A percentile compares a stretch with the other conserved stretches of the same genome.
Evolutionary conservation across 2,888 invertebrate species (phyloP).

Genomic region (Aphodius granarius): DNA sequence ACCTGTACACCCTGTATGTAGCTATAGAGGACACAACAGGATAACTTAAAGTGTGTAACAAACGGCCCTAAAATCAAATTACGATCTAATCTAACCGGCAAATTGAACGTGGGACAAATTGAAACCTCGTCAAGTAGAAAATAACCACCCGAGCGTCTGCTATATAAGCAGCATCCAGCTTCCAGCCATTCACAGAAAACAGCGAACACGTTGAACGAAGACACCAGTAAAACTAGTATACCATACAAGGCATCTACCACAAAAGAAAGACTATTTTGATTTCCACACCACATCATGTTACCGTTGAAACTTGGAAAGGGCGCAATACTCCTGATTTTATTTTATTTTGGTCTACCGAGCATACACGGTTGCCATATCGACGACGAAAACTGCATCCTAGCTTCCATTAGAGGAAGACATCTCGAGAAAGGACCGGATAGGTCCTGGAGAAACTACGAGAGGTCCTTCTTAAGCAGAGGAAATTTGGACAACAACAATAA

Average conservation of each 20-base stretch:
- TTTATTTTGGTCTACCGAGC: conserved; percentile 34
- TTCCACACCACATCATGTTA: conserved; percentile 31
- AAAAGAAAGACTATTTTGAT: conserved; percentile 23
- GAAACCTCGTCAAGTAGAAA: background rate
- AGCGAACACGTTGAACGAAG: conserved; percentile 27
- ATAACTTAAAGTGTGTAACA: background rate
- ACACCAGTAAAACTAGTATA: conserved; percentile 36
- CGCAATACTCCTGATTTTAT: conserved; percentile 35
- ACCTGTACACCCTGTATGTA: background rate
- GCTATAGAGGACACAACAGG: background rate
- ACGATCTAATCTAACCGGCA: conserved; percentile 19
- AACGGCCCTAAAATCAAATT: conserved; percentile 31
- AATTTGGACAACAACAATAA: conserved; percentile 19
- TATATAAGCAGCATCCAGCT: conserved; percentile 25
- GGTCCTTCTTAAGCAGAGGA: conserved; percentile 3
- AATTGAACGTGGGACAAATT: conserved; percentile 24
- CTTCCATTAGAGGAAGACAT: background rate
- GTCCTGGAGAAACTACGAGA: background rate
- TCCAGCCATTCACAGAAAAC: conserved; percentile 31
- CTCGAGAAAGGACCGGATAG: background rate
- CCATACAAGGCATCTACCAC: conserved; percentile 40
- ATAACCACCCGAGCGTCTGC: background rate
- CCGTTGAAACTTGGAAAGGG: conserved; percentile 31
- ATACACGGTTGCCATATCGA: background rate
- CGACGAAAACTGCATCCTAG: background rate